A percentile compares a stretch with the other conserved stretches of the same genome.
phyloP scores from a whole-genome alignment of 53 echinoderm and acorn worm genomes.

The Echinometra lucunter region DNA sequence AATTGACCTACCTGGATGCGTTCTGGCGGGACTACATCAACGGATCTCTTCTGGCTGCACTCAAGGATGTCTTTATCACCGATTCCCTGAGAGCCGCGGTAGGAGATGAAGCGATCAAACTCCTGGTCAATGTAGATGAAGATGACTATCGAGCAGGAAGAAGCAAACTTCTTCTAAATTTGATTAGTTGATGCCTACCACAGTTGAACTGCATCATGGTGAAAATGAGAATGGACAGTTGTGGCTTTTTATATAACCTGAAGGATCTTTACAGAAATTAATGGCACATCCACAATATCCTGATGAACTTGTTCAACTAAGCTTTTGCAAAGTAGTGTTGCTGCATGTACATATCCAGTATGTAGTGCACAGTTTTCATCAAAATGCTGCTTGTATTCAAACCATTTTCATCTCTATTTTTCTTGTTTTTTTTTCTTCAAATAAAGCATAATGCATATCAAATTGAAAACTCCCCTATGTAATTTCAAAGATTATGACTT shows the following conservation, averaged over 20 bases:
- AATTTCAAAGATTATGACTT: too few species aligned
- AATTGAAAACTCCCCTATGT: too few species aligned
- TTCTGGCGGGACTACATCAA: conserved; percentile 77
- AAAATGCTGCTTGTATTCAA: background rate
- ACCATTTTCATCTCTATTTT: background rate
- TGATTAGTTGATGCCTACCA: conserved; percentile 22
- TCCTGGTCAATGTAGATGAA: conserved; percentile 73
- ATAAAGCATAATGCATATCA: background rate
- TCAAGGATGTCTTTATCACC: conserved; percentile 74
- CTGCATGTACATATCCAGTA: background rate
- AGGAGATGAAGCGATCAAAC: conserved; percentile 72
- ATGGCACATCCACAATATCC: too few species aligned
- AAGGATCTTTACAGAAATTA: too few species aligned
- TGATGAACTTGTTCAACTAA: too few species aligned
- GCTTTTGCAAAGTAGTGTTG: too few species aligned
- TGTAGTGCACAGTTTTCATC: background rate
- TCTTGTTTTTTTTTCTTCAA: background rate
- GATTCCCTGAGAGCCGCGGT: conserved; percentile 67
- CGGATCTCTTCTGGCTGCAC: conserved; percentile 67
- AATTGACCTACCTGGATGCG: conserved; percentile 74
- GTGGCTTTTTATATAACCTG: background rate
- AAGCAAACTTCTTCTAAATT: conserved; percentile 66
- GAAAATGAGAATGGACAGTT: background rate
- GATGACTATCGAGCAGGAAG: conserved; percentile 70
- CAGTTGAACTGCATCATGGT: background rate